phyloP scores from a whole-genome alignment of 2,888 invertebrate species.

The Papilio demoleus region DNA sequence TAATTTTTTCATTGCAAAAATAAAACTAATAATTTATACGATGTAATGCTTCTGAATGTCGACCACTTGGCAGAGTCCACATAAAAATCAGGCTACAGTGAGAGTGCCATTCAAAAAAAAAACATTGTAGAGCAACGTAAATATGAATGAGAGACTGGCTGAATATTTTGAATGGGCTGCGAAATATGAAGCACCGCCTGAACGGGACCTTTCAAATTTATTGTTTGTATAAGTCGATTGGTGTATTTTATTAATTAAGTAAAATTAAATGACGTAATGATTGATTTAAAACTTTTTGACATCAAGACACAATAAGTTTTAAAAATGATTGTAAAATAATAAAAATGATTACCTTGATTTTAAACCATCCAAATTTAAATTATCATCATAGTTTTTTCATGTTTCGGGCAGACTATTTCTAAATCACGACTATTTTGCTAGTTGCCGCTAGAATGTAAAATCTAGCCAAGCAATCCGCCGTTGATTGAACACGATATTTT shows the following conservation, averaged over 20 bases:
- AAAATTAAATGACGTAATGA: neutral
- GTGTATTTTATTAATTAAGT: constrained; percentile 9
- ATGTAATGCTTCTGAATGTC: constrained; percentile 8
- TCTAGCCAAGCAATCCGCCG: no score
- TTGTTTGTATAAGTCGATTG: constrained; percentile 8
- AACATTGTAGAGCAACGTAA: constrained; percentile 34
- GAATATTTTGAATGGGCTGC: constrained; percentile 33
- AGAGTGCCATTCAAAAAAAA: constrained; percentile 30
- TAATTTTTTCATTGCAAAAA: neutral
- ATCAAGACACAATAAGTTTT: neutral
- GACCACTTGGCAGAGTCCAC: constrained; percentile 23
- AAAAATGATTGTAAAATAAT: no score
- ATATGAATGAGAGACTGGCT: constrained; percentile 29
- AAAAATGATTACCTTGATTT: no score
- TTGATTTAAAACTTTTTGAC: neutral
- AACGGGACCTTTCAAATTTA: constrained; percentile 29
- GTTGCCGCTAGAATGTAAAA: no score
- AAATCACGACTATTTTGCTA: no score
- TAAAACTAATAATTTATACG: constrained; percentile 1
- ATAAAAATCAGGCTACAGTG: constrained; percentile 23
- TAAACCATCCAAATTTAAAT: no score
- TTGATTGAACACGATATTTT: no score
- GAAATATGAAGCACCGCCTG: constrained; percentile 23
- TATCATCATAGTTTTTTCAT: no score
- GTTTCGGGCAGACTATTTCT: no score